phyloP scores from a whole-genome alignment of 2,113 vertebrate species.

The Craseonycteris thonglongyai region DNA sequence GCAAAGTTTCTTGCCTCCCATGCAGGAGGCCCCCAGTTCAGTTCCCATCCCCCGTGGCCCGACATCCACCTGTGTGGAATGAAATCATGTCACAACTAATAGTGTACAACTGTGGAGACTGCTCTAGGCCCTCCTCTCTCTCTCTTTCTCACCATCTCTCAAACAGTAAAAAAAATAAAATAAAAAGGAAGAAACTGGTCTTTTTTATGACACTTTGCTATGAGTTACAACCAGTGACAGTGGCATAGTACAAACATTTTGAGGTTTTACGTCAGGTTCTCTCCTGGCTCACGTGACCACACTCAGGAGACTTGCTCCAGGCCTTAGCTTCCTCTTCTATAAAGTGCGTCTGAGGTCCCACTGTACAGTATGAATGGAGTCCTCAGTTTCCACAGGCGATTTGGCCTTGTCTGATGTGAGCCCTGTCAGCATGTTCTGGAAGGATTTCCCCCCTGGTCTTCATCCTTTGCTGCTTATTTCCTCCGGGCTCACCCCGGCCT shows the following conservation, averaged over 20 bases:
- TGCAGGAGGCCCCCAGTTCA: too few relatives aligned
- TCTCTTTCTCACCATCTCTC: too few relatives aligned
- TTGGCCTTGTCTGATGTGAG: background rate
- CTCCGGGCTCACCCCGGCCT: background rate
- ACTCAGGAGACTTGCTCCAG: background rate
- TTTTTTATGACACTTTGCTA: background rate
- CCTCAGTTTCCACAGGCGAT: background rate
- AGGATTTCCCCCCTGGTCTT: background rate
- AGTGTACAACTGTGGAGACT: too few relatives aligned
- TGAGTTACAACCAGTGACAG: background rate
- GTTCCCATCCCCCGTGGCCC: too few relatives aligned
- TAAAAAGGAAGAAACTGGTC: too few relatives aligned
- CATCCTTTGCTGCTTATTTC: background rate
- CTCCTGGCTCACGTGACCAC: background rate
- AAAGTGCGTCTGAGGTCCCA: background rate
- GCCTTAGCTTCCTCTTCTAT: background rate
- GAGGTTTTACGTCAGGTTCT: background rate
- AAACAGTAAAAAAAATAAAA: too few relatives aligned
- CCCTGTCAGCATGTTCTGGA: rapidly evolving
- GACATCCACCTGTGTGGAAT: too few relatives aligned
- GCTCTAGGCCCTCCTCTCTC: too few relatives aligned
- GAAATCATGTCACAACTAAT: too few relatives aligned
- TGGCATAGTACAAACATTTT: background rate
- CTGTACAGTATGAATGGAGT: background rate
- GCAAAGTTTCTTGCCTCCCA: too few relatives aligned